Evolutionary conservation across 2,797 vertebrate genomes (phyloP).

Genomic region (Enteromius mattozi): DNA sequence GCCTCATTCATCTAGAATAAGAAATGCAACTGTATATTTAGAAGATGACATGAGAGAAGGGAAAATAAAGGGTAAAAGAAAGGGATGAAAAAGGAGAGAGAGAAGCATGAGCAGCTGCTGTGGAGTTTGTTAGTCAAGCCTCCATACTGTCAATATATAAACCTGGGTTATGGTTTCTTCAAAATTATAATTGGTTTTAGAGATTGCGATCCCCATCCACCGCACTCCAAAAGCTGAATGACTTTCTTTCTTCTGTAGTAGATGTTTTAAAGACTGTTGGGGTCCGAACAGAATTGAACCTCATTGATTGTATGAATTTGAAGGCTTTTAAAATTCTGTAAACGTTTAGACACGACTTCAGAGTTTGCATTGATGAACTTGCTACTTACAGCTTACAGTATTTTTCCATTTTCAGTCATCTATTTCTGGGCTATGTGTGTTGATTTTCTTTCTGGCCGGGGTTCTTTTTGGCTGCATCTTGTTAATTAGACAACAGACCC

Average conservation of each 20-base stretch:
- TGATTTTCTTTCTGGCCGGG: conserved; percentile 59
- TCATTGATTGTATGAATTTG: not conserved
- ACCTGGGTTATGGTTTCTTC: not conserved
- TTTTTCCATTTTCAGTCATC: conserved; percentile 17
- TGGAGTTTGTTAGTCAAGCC: conserved; percentile 6
- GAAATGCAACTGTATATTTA: conserved; percentile 67
- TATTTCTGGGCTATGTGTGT: conserved; percentile 60
- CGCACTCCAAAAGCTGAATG: not conserved
- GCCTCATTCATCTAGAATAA: conserved; percentile 67
- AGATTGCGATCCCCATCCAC: conserved; percentile 3
- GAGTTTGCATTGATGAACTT: conserved; percentile 15
- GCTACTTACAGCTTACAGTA: not conserved
- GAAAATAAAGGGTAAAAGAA: not conserved
- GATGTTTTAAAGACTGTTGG: not conserved
- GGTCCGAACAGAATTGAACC: not conserved
- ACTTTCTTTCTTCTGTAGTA: conserved; percentile 11
- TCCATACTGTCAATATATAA: not conserved
- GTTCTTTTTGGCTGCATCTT: conserved; percentile 62
- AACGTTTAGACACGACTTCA: conserved; percentile 53
- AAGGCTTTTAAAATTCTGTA: not conserved
- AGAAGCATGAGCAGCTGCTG: not conserved
- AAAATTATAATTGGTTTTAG: conserved; percentile 10
- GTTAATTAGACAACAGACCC: conserved; percentile 67
- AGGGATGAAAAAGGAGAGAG: not conserved
- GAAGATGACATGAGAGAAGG: conserved; percentile 27